Evolutionary conservation across 2,113 vertebrate species (phyloP), one percentile per base, ranked within the genome.

Genomic region (Seriola dumerili): DNA sequence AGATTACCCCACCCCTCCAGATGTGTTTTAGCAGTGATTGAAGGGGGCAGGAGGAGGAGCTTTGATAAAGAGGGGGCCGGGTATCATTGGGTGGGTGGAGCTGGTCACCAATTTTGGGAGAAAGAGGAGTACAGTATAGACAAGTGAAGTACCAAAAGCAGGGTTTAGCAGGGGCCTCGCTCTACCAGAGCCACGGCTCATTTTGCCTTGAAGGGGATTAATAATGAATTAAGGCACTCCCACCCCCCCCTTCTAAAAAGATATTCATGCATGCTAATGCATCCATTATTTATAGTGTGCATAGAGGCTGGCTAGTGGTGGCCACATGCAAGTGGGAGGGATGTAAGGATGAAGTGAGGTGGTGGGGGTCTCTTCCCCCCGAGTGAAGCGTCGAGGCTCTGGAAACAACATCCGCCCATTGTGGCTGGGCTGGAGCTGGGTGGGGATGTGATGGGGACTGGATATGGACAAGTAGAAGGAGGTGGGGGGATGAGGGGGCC

Each of bases 241-340:
- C 90, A 76, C 91, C 90, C 80, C 66, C 66, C 62, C 85, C 63
- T 78, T 85, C 81, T 80, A 93, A 94, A 95, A 95, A 94, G 88
- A 96, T 93, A 95, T 94, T 93, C 94, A 94, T 92, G 95, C 94
- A 95, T 95, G 92, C 92, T 95, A 94, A 95, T 95, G 92, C 92
- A 95, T 96, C 90, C 91, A 95, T 96, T 96, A 96, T 96, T 96
- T 94, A 95, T 94, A 86, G 84, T 91, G 88, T 90, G 92, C 91
- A 92, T 81, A 85, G 79, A 89, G 91, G 86, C 86, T 93, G 88
- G 89, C 83, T 89, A 87, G 89, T 86, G 83, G 83, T 93, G 85
- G 93, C 87, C 89, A 89, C 90, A 92, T 94, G 91, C 90, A 90
- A 91, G 92, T 90, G 78, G 85, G 89, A 91, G 91, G 88, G 90